Base-by-base conservation (phyloP, 2,113 vertebrate species). In the Triplophysa siluroides region DNA sequence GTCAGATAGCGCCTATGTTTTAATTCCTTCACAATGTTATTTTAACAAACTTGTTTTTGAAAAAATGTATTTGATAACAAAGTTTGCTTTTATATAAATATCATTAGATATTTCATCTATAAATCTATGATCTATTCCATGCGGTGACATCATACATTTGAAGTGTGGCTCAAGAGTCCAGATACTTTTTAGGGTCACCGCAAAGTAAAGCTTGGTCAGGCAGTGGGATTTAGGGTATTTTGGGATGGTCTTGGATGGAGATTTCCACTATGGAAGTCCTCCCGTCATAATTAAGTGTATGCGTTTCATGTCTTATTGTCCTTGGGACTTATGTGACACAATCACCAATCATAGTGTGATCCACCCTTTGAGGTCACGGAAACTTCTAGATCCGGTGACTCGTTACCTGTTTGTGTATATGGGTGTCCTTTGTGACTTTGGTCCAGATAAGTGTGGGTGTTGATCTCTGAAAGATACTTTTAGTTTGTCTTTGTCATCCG, bases 361-460 rank as follows among this genome's bases (percentile, higher is more conserved):
- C 21, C 72, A 47, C 70, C 52, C 52, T 73, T 43, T 63, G 73
- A 75, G 41, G 38, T 75, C 58, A 75, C 38, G 73, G 73, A 75
- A 75, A 75, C 41, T 63, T 74, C 12, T 74, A 29, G 13, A 61
- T 38, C 56, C 54, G 13, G 21, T 75, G 73, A 75, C 73, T 26
- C 23, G 21, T 33, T 63, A 63, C 41, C 41, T 76, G 73, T 76
- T 50, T 76, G 73, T 76, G 24, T 74, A 50, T 76, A 18, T 63
- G 58, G 73, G 58, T 76, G 41, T 76, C 41, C 73, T 45, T 29
- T 63, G 58, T 76, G 73, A 76, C 73, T 76, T 76, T 76, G 73
- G 23, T 18, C 41, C 2, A 19, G 73, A 63, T 63, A 56, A 14
- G 52, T 58, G 6, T 56, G 61, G 7, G 71, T 61, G 33, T 45